These are phyloP conservation scores for Pachypeltis micranthus DNA, from an alignment of 1,140 invertebrate genomes.

Conservation along the genomic window DNA sequence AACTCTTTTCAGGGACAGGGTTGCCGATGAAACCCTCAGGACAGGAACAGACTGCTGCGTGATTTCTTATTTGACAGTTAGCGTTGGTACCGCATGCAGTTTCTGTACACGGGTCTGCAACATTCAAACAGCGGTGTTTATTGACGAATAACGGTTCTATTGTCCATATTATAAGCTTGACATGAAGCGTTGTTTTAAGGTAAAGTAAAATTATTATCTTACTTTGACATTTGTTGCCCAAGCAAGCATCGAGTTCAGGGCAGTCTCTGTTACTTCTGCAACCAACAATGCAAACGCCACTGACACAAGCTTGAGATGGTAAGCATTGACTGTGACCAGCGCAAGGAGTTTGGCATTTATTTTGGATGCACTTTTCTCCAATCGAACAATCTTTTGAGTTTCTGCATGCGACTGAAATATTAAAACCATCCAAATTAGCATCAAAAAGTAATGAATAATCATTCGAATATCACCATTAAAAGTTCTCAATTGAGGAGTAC, in stretches of 20 bases:
- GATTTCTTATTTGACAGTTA: constrained; percentile 57
- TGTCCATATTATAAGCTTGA: no score
- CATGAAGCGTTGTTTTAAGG: no score
- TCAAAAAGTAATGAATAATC: not conserved
- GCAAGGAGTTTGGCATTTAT: constrained; percentile 64
- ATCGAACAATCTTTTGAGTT: constrained; percentile 62
- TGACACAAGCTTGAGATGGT: constrained; percentile 62
- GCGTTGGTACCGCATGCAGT: constrained; percentile 76
- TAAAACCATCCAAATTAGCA: constrained; percentile 16
- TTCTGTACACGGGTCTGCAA: constrained; percentile 59
- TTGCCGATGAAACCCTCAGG: constrained; percentile 71
- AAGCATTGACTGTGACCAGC: constrained; percentile 67
- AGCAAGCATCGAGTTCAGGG: constrained; percentile 56
- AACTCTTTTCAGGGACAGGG: constrained; percentile 79
- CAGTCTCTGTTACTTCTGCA: constrained; percentile 75
- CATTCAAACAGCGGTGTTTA: no score
- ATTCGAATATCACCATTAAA: not conserved
- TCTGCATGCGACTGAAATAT: constrained; percentile 55
- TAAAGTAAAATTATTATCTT: no score
- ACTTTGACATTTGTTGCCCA: constrained; percentile 66
- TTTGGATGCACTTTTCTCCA: constrained; percentile 66
- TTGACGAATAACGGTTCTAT: no score
- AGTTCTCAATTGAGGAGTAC: not conserved
- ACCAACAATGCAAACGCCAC: constrained; percentile 63
- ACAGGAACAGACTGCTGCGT: constrained; percentile 60